Conservation (phyloP, 2,113 vertebrate genomes). For the Otocyon megalotis region DNA sequence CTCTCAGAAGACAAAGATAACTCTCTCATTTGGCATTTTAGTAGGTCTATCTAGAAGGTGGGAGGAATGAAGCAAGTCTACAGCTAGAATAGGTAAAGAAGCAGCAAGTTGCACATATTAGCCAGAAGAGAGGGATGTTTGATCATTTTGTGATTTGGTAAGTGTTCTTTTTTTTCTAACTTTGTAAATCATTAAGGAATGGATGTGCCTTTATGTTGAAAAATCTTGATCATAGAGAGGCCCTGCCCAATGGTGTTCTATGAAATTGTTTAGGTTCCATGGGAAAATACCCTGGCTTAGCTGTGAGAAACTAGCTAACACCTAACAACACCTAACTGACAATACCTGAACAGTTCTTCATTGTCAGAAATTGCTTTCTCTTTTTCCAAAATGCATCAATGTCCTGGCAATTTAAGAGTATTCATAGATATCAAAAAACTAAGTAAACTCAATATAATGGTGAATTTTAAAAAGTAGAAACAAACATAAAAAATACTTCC, state of each 20-base stretch:
- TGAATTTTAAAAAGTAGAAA: neutral
- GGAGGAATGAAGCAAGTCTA: neutral
- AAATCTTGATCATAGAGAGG: neutral
- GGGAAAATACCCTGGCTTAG: too few species aligned
- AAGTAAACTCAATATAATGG: neutral
- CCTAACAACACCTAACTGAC: neutral
- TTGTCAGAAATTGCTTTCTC: neutral
- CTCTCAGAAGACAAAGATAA: neutral
- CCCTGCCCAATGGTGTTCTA: neutral
- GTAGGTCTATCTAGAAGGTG: neutral
- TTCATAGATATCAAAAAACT: neutral
- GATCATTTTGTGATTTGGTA: neutral
- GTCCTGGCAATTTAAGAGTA: neutral
- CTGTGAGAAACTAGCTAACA: neutral
- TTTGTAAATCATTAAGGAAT: neutral
- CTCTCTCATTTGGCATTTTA: neutral
- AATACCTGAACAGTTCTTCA: too few species aligned
- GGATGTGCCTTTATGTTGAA: neutral
- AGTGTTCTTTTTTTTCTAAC: neutral
- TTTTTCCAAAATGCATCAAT: neutral
- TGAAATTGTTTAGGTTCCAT: neutral
- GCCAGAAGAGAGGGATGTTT: neutral
- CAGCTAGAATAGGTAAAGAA: neutral
- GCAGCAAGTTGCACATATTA: neutral
- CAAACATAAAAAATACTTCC: rapidly evolving